Evolutionary conservation across 1,140 invertebrate species (phyloP).

Genomic region (Orchestia grillus): DNA sequence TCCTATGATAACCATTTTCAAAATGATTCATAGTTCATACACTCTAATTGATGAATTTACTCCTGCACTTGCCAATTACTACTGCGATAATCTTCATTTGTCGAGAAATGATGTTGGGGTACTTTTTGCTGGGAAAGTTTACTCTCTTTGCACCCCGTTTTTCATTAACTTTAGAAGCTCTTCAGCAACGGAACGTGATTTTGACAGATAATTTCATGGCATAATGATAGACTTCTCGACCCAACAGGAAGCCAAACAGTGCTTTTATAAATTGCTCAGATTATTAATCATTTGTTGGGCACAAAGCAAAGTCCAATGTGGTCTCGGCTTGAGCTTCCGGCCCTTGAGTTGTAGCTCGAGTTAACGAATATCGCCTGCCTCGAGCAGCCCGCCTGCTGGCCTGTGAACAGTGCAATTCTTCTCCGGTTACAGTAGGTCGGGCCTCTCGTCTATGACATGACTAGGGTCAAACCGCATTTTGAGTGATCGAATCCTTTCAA

Average conservation of each 20-base stretch:
- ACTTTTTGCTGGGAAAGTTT: not conserved
- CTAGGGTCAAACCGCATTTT: slow-evolving; percentile 28
- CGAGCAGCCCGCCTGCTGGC: not conserved
- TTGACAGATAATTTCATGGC: not conserved
- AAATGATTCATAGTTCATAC: not conserved
- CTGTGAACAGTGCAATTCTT: not conserved
- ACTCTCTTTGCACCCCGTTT: not conserved
- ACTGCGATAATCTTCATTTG: not conserved
- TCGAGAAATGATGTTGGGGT: not conserved
- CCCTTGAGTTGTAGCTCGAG: not conserved
- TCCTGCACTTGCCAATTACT: not conserved
- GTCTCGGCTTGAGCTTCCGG: not conserved
- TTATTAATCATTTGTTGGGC: slow-evolving; percentile 26
- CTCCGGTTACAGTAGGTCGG: not conserved
- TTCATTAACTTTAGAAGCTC: not conserved
- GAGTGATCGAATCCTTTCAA: slow-evolving; percentile 4
- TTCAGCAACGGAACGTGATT: not conserved
- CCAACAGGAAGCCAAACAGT: not conserved
- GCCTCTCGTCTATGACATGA: not conserved
- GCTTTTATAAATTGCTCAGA: slow-evolving; percentile 11
- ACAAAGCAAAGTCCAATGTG: not conserved
- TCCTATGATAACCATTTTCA: no score
- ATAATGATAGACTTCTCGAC: slow-evolving; percentile 10
- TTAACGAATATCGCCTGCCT: not conserved
- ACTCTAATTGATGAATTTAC: not conserved